Base-by-base conservation (phyloP, 2,113 vertebrate genomes). In the Lanius collurio region DNA sequence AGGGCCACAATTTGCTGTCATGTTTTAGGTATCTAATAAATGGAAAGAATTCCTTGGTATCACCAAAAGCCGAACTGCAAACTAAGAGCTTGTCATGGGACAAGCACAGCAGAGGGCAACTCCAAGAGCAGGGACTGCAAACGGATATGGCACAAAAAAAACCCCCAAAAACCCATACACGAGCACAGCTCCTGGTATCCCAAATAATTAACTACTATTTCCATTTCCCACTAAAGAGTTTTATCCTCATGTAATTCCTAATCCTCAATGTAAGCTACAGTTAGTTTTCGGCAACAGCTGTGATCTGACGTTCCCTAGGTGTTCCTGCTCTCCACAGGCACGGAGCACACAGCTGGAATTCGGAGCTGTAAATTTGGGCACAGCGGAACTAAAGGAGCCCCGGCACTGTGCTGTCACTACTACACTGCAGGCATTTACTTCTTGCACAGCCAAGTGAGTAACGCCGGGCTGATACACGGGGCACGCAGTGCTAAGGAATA, bases 341-440 rank as follows among this genome's bases (percentile, higher is more conserved):
- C 13, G 2, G 31, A 24, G 27, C 56, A 8, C 57, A 10, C 2
- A 10, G 39, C 50, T 53, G 55, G 1, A 3, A 12, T 4, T 0
- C 2, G 12, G 1, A 8, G n/a, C 49, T 35, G 49, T 2, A 3
- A 11, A 10, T 8, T 0, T 5, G 18, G 2, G 10, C 50, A 4
- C 15, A 1, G 13, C 0, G 63, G 22, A 50, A 39, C 21, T 1
- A 2, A 6, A 47, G 0, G n/a, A 18, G 28, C 14, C 13, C n/a
- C 2, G 20, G 22, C 35, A 11, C 31, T 1, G 9, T 5, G 23
- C 2, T 13, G 14, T 10, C 68, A 23, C 0, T 1, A 1, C 5
- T 30, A 4, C 27, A 14, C 6, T 0, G 22, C 10, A 35, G 19
- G 2, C 3, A 15, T 11, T 14, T 19, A 7, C 33, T 50, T 17